Evolutionary conservation across 2,888 invertebrate genomes (phyloP), one percentile per base, ranked within the genome.

Genomic region (Folsomia manolachei): DNA sequence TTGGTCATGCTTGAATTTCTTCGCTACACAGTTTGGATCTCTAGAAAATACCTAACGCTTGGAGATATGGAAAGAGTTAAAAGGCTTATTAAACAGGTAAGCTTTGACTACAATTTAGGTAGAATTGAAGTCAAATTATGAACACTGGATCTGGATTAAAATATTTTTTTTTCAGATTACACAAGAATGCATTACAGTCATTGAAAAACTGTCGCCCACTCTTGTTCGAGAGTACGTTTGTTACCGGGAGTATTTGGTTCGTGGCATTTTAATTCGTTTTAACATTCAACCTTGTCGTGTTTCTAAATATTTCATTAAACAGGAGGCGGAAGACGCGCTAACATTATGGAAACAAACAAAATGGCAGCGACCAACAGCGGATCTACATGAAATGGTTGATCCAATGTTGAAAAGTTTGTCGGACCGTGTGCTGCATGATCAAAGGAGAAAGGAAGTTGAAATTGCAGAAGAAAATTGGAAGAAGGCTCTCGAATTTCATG

Each of bases 1-100:
- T 56, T 68, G n/a, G 79, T 78, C 1, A 77, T 78, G 77, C 39
- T 76, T 1, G 73, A 77, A 7, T 71, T 77, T 26, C 69, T 80
- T 0, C 71, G 72, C n/a, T 75, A 72, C 27, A 71, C 78, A 7
- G 25, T 80, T 11, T 71, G 67, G 61, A 73, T 79, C 27, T 68
- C 77, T n/a, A 74, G 80, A 60, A 78, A 78, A 53, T 77, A 78
- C 63, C 66, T 78, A 4, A 72, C 70, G 7, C 39, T 78, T 0
- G 75, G 75, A 53, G 72, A 75, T 24, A 26, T 71, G 19, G 66
- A 65, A 23, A 78, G 76, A 69, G 71, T 75, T 4, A 74, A 75
- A 26, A 63, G 72, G 27, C 68, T 80, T 11, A 67, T 75, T 19
- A 65, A 26, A 1, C 63, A 70, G 63, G 74, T 76, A 63, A 23